Percentiles rank a stretch among this genome's conserved stretches.
Conservation (phyloP, 1,140 invertebrate genomes). For the Drosophila neocordata region DNA sequence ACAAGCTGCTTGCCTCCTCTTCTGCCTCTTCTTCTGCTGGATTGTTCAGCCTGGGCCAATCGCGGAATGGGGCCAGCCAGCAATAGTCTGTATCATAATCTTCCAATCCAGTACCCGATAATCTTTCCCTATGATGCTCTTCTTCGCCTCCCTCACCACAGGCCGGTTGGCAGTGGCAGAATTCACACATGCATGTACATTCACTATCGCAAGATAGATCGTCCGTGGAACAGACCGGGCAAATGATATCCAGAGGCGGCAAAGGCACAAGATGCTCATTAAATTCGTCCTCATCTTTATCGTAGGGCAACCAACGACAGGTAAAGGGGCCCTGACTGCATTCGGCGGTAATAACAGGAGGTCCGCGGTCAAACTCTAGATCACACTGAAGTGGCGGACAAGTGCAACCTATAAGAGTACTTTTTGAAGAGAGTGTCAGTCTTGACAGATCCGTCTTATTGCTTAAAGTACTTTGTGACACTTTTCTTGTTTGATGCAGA, state of each 20-base stretch:
- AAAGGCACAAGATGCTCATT: constrained; percentile 38
- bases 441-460: background rate
- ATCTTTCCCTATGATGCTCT: constrained; percentile 35
- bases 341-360: constrained; percentile 57
- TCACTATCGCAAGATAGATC: constrained; percentile 47
- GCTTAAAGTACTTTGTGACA: background rate
- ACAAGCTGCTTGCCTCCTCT: background rate
- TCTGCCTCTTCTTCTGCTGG: background rate
- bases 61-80: constrained; percentile 54
- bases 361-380: constrained; percentile 6
- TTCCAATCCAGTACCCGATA: constrained; percentile 48
- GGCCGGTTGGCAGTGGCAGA: constrained; percentile 40
- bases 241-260: constrained; percentile 43
- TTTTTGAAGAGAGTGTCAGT: background rate
- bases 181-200: constrained; percentile 59
- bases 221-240: constrained; percentile 31
- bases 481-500: background rate
- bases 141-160: constrained; percentile 38
- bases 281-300: constrained; percentile 44
- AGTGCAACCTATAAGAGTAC: constrained; percentile 23
- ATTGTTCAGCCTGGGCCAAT: constrained; percentile 10
- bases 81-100: constrained; percentile 64
- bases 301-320: constrained; percentile 62
- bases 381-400: constrained; percentile 45
- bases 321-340: constrained; percentile 69